Conservation (phyloP, 2,888 invertebrate genomes). For the Agriopis marginaria region DNA sequence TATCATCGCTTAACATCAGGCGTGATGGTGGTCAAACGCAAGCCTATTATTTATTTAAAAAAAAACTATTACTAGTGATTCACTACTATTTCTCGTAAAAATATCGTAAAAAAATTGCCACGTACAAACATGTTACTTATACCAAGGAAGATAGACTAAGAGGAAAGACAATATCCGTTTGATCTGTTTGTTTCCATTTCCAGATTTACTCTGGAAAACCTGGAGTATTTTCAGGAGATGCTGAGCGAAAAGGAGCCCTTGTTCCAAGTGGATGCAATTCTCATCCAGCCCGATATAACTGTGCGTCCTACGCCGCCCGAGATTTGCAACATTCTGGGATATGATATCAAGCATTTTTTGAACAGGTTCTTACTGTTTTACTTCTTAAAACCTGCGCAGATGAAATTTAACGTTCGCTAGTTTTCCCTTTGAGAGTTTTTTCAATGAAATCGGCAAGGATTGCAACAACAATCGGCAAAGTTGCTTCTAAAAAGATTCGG, state of each 20-base stretch:
- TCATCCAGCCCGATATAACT: constrained; percentile 91
- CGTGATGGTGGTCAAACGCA: no score
- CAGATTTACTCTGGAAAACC: constrained; percentile 89
- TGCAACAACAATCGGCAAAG: no score
- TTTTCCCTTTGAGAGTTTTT: no score
- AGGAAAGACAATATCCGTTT: not conserved
- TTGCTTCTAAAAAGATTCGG: no score
- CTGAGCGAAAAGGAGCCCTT: constrained; percentile 86
- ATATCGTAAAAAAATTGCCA: no score
- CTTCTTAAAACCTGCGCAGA: not conserved
- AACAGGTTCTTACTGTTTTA: constrained; percentile 83
- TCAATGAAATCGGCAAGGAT: no score
- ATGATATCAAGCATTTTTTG: constrained; percentile 91
- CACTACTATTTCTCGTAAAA: no score
- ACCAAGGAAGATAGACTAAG: no score
- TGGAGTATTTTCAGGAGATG: constrained; percentile 88
- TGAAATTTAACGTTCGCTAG: not conserved
- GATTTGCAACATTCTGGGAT: constrained; percentile 91
- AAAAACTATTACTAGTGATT: no score
- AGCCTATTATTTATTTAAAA: no score
- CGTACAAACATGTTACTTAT: no score
- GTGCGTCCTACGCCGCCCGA: constrained; percentile 92
- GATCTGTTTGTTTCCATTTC: constrained; percentile 10
- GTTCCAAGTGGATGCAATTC: constrained; percentile 92
- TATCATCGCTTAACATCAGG: no score